phyloP scores from a whole-genome alignment of 2,113 vertebrate genomes.

The Anhinga anhinga region DNA sequence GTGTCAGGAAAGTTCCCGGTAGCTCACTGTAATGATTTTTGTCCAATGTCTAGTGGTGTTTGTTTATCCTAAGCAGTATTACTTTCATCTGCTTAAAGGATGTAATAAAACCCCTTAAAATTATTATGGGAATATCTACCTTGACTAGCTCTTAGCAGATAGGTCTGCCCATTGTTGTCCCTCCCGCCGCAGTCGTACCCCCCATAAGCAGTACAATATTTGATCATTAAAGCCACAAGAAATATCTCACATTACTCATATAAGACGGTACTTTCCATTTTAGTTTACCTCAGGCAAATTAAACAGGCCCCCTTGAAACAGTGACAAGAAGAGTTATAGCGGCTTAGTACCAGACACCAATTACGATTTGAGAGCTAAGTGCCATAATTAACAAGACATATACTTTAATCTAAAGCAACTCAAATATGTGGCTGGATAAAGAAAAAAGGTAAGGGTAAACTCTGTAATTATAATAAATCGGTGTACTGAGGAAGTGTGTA shows the following conservation, averaged over 20 bases:
- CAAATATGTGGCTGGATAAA: conserved; percentile 77
- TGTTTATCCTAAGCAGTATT: conserved; percentile 51
- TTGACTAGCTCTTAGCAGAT: conserved; percentile 74
- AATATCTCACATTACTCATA: conserved; percentile 72
- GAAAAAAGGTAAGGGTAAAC: conserved; percentile 75
- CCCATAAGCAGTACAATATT: conserved; percentile 41
- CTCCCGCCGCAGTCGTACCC: background rate
- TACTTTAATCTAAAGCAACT: conserved; percentile 77
- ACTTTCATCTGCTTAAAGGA: conserved; percentile 64
- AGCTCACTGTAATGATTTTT: conserved; percentile 30
- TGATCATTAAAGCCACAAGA: conserved; percentile 71
- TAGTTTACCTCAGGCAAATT: conserved; percentile 70
- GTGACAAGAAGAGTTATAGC: conserved; percentile 49
- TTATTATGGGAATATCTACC: conserved; percentile 72
- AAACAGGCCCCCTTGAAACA: conserved; percentile 62
- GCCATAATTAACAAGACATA: conserved; percentile 72
- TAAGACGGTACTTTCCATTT: conserved; percentile 86
- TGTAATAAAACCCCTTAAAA: conserved; percentile 71
- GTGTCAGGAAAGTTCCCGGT: conserved; percentile 34
- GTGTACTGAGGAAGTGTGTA: conserved; percentile 22
- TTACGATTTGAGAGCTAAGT: conserved; percentile 72
- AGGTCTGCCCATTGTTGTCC: conserved; percentile 24
- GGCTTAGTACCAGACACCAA: conserved; percentile 69
- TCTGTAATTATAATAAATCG: conserved; percentile 75
- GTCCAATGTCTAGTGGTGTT: conserved; percentile 22